Percentiles rank a stretch among this genome's conserved stretches.
Conservation (phyloP, 2,888 invertebrate species). For the Drosophila mettleri region DNA sequence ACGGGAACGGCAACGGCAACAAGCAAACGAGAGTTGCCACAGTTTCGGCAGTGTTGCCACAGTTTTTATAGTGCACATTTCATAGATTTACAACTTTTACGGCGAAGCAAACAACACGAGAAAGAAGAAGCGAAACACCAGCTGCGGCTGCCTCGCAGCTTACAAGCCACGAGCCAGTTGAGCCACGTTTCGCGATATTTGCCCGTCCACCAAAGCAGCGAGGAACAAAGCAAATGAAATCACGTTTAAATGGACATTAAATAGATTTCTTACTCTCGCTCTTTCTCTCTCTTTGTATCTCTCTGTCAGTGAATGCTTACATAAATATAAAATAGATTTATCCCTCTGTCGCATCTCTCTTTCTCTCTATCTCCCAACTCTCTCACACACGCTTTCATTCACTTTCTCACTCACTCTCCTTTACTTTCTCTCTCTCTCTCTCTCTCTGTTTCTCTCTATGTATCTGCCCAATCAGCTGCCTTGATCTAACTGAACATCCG, state of each 20-base stretch:
- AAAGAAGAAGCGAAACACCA: neutral
- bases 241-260: too few relatives aligned
- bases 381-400: too few relatives aligned
- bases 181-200: neutral
- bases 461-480: neutral
- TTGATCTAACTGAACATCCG: neutral
- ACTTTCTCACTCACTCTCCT: neutral
- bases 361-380: neutral
- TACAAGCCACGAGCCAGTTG: neutral
- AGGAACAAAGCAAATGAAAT: neutral
- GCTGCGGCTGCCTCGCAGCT: constrained; percentile 2
- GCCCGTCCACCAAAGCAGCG: neutral
- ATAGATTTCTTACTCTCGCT: neutral
- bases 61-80: constrained; percentile 47
- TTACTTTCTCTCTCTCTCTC: neutral
- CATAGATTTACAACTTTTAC: constrained; percentile 50
- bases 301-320: too few relatives aligned
- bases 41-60: constrained; percentile 21
- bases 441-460: neutral
- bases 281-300: neutral
- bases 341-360: neutral
- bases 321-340: too few relatives aligned
- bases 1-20: neutral
- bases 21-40: constrained; percentile 10
- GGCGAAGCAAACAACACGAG: constrained; percentile 3